Percentiles rank a stretch among this genome's conserved stretches.
Conservation (phyloP, 2,888 invertebrate genomes). For the Eupsilia transversa region DNA sequence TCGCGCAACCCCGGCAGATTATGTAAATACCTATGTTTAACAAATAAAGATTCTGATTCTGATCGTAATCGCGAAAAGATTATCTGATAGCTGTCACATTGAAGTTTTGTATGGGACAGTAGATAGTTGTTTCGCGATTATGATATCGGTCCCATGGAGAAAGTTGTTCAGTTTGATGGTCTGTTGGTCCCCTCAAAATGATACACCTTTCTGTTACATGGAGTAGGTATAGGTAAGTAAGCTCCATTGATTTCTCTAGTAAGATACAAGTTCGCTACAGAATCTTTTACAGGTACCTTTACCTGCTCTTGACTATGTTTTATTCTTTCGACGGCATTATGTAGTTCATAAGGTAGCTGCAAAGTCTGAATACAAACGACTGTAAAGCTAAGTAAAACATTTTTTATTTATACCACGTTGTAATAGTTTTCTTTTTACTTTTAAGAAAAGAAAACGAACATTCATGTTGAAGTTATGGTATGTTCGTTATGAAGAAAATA, state of each 20-base stretch:
- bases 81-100: no score
- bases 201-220: no score
- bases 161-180: no score
- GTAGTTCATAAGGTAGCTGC: neutral
- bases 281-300: neutral
- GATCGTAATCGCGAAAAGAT: no score
- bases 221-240: neutral
- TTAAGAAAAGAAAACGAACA: neutral
- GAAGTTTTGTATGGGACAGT: no score
- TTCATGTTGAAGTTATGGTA: conserved; percentile 7
- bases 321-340: conserved; percentile 14
- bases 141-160: no score
- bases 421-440: conserved; percentile 25
- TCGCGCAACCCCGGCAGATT: no score
- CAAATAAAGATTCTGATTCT: no score
- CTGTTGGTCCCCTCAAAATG: no score
- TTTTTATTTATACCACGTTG: conserved; percentile 27
- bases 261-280: neutral
- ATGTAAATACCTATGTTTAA: no score
- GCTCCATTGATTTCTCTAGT: neutral
- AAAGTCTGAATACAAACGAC: conserved; percentile 25
- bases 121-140: no score
- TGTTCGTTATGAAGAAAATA: neutral
- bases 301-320: conserved; percentile 1
- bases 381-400: conserved; percentile 29